Base-by-base conservation (phyloP, 2,888 invertebrate genomes). In the Thumatha senex region DNA sequence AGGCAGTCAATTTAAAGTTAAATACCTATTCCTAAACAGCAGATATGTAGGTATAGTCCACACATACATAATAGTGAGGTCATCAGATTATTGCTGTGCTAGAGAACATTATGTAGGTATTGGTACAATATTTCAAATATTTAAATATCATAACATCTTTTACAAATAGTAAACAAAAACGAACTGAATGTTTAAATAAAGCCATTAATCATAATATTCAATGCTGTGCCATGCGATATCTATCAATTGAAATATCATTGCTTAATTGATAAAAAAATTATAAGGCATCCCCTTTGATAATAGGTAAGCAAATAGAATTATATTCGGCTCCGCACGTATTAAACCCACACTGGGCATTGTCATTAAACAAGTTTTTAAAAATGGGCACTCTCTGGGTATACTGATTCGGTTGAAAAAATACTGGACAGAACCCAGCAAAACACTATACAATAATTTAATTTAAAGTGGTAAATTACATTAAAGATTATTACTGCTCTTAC, bases 181-280 rank as follows among this genome's bases (percentile, higher is more conserved):
- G 8, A 8, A 31, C 9, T 14, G 40, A 18, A 12, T 14, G 35
- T 34, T 7, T 10, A 34, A 34, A 43, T 12, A 18, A 34, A 11
- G 9, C n/a, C 12, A 34, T 34, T 10, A 43, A 43, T 43, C 34
- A 34, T 34, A 43, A 18, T 18, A 18, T 44, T 12, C 24, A 12
- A 29, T 8, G 34, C 13, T 33, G 34, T 43, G 24, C 18, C 24
- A 29, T 40, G 24, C 24, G 13, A 34, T 40, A 15, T 24, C n/a
- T 29, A 47, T 40, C 40, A 29, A 33, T 15, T 34, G 39, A 40
- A 34, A 13, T 40, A 40, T 40, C 38, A 34, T 47, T 40, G 40
- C 13, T 34, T 44, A 14, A 35, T 44, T 35, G 35, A 35, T 35
- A 35, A 29, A 24, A 35, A 24, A 18, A 10, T 31, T 29, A 40